These are phyloP conservation scores for Sibirionetta formosa DNA, from an alignment of 2,797 vertebrate genomes.

Conservation along the genomic window DNA sequence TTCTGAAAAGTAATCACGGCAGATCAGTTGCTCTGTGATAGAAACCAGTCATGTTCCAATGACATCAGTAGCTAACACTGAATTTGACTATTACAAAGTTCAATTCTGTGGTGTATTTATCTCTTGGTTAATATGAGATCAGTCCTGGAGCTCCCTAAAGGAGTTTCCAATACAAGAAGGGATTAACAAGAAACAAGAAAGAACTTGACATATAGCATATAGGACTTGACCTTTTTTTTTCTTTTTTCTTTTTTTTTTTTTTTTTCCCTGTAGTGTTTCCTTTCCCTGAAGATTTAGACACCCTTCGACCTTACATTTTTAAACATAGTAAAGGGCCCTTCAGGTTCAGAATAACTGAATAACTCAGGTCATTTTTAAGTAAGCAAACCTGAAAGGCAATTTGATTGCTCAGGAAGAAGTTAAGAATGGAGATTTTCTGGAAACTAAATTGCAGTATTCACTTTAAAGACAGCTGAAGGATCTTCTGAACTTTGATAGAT, in stretches of 20 bases:
- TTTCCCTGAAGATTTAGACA: neutral
- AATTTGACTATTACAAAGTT: neutral
- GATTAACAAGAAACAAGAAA: neutral
- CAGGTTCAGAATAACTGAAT: neutral
- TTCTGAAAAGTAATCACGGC: neutral
- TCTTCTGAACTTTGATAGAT: neutral
- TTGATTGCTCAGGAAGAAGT: neutral
- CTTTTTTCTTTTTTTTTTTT: too few species aligned
- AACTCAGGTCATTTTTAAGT: neutral
- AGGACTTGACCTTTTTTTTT: too few species aligned
- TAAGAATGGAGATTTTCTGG: neutral
- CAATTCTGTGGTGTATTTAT: neutral
- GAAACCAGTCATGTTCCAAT: rapidly evolving
- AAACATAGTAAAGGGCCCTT: neutral
- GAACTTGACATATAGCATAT: rapidly evolving
- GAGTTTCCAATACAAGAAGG: neutral
- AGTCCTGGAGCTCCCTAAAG: neutral
- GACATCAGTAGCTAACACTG: neutral
- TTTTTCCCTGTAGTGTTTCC: neutral
- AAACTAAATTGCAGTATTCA: neutral
- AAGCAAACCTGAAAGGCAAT: neutral
- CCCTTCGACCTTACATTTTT: neutral
- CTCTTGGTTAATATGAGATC: neutral
- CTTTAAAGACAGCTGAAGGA: neutral
- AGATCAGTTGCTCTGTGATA: neutral